Evolutionary conservation across 2,797 vertebrate species (phyloP), one percentile per base, ranked within the genome.

Genomic region (Remorina albescens): DNA sequence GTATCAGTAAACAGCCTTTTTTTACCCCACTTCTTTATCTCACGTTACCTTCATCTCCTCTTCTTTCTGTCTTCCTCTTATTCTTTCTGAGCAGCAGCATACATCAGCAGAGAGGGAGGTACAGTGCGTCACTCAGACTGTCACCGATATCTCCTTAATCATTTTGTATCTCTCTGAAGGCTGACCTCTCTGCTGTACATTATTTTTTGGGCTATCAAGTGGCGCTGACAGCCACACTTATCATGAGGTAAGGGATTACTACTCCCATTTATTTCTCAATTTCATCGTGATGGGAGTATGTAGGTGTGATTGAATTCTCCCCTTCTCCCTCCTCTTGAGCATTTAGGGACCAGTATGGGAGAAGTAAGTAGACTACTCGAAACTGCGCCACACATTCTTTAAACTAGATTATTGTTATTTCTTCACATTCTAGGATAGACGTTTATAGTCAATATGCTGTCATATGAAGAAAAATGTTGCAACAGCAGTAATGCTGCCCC

Each of bases 251-350:
- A 93, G 78, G 86, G 82, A 90, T 90, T 89, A 85, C 75, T 91
- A 85, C 84, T 46, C 74, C 83, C 84, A 93, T 91, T 87, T 93
- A 85, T 92, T 93, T 88, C 86, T 88, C 46, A 70, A 84, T 82
- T 87, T 76, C 51, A 13, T 64, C 8, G 26, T 39, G 56, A 86
- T 81, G 58, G 71, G 61, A 79, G 19, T 44, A 65, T 62, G 82
- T 53, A 75, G 81, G 80, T 81, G 69, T 87, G 90, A 90, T 85
- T 85, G 84, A 92, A 92, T 90, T 84, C 66, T 18, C 64, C 51
- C 28, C 30, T 44, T 28, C 37, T 50, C 26, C 54, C 15, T 57
- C 71, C 72, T 83, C 67, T 61, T n/a, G 62, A 70, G 80, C 69
- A 62, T 82, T 76, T 61, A 75, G 56, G n/a, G 21, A 49, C 73